Base-by-base conservation (phyloP, 2,113 vertebrate genomes). In the Laticauda laticaudata region DNA sequence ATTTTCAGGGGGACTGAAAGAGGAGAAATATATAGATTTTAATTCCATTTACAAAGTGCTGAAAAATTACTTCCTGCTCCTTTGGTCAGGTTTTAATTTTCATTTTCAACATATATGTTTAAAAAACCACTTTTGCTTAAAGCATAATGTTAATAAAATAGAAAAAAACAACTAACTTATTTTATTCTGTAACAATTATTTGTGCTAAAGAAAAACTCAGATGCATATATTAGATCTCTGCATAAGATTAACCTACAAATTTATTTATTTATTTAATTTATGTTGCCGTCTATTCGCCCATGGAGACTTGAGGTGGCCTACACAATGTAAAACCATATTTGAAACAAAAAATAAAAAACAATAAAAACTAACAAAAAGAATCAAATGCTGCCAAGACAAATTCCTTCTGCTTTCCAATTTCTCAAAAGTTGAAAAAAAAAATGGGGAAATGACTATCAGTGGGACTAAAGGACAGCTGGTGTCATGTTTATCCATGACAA, bases 361-460 rank as follows among this genome's bases (percentile, higher is more conserved):
- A 48, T 48, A 48, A 51, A 51, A 51, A 51, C 48, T 51, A 51
- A 51, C 48, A 51, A 51, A 51, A 51, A 51, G 48, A 9, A 51
- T 51, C 48, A 51, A 51, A 51, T 51, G 48, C 91, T 55, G 57
- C 86, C 94, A 94, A 94, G 92, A 91, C 43, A 96, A 94, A 93
- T 6, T 8, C 18, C 5, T 43, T 0, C 56, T 90, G 91, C 92
- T 92, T 91, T 56, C 64, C 24, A 54, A 48, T 75, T 91, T 94
- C 90, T 24, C 56, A 90, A 92, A 88, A 92, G 20, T 55, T 64
- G 26, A 93, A 56, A 69, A 93, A 94, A 93, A 45, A 92, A 93
- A 48, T 26, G 86, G 21, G 86, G 59, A 96, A 91, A 92, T 1
- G 12, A 94, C n/a, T 20, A 75, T 45, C 24, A 90, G 3, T 5